A percentile compares a stretch with the other conserved stretches of the same genome.
Conservation (phyloP, 53 echinoderm and acorn worm species). For the Astropecten irregularis region DNA sequence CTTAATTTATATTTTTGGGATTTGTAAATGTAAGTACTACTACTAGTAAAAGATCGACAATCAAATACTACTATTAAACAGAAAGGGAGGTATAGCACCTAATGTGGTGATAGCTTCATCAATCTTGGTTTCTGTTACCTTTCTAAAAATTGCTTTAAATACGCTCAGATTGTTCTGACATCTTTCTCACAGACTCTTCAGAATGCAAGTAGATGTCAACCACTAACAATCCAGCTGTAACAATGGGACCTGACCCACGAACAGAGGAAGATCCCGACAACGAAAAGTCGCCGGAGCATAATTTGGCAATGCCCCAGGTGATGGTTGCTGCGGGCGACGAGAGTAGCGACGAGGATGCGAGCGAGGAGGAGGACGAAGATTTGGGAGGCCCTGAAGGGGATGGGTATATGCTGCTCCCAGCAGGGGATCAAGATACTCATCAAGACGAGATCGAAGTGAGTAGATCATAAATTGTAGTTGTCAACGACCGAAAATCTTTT, state of each 20-base stretch:
- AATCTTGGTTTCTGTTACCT: no score
- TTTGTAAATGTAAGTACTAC: no score
- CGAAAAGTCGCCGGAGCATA: background rate
- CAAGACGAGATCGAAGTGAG: background rate
- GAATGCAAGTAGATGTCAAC: conserved; percentile 30
- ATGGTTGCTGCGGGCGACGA: conserved; percentile 43
- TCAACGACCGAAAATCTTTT: background rate
- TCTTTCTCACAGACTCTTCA: no score
- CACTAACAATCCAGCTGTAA: background rate
- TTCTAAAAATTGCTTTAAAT: no score
- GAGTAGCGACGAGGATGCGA: conserved; percentile 15
- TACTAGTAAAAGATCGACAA: no score
- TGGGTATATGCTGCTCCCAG: conserved; percentile 46
- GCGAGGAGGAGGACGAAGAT: background rate
- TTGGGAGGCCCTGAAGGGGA: conserved; percentile 18
- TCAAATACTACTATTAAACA: no score
- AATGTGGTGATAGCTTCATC: no score
- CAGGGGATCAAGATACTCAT: conserved; percentile 11
- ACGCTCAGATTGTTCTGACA: no score
- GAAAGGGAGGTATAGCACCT: no score
- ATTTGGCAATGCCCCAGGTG: conserved; percentile 41
- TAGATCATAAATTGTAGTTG: background rate
- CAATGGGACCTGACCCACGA: conserved; percentile 20
- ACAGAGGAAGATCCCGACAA: conserved; percentile 32
- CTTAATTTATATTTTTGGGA: no score